Evolutionary conservation across 2,113 vertebrate genomes (phyloP).

Genomic region (Crotalus viridis): DNA sequence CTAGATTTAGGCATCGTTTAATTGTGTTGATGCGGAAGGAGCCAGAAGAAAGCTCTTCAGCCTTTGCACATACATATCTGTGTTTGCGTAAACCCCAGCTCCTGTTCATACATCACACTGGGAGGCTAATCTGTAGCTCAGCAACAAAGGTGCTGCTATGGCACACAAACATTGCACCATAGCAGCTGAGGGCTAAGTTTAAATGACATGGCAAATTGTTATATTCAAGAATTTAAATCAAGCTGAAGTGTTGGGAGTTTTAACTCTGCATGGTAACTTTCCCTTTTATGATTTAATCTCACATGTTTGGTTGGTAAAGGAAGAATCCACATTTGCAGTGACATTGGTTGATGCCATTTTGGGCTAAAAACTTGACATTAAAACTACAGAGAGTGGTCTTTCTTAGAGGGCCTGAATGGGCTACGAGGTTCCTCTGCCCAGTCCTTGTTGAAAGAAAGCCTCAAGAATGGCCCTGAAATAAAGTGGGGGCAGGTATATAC

Average conservation of each 20-base stretch:
- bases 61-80: neutral
- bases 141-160: neutral
- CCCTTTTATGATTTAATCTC: neutral
- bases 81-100: neutral
- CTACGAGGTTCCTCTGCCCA: neutral
- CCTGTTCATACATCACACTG: neutral
- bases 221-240: neutral
- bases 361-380: neutral
- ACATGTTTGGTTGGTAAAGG: neutral
- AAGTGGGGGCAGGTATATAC: neutral
- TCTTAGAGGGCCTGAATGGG: neutral
- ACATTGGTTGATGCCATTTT: neutral
- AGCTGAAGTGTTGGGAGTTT: neutral
- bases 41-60: neutral
- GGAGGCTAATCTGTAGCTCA: neutral
- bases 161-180: neutral
- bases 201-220: neutral
- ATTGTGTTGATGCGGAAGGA: neutral
- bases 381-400: neutral
- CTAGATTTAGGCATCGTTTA: neutral
- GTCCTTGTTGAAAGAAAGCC: neutral
- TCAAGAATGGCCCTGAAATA: neutral
- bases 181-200: neutral
- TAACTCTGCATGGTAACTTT: neutral
- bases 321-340: neutral